Base-by-base conservation (phyloP, 2,888 invertebrate species). In the Boloria euphrosyne region DNA sequence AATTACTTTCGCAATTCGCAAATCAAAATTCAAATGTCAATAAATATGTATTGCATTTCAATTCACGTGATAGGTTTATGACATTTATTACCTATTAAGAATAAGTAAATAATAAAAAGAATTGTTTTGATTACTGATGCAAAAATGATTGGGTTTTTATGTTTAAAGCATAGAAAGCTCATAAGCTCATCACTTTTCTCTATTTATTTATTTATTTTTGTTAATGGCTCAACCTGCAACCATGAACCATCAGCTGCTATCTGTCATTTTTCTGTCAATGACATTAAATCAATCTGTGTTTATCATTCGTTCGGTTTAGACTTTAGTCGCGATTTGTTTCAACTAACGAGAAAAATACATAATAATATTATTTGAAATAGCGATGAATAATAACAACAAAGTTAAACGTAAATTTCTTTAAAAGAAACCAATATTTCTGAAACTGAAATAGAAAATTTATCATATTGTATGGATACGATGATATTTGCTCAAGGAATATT, bases 401-500 rank as follows among this genome's bases (percentile, higher is more conserved):
- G 59, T 31, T 44, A 57, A 70, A 63, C 49, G 61, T 64, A 66
- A 68, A 66, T 58, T 64, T 54, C 58, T 64, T 50, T 66, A 62
- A 54, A 64, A 59, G 51, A 66, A 70, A 61, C 68, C 31, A 53
- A 61, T 54, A 46, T 62, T 68, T 59, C 57, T 62, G 61, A 67
- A 53, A 63, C 50, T 47, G 46, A 64, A 54, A 51, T 50, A 61
- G 18, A 58, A 51, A 63, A 38, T 38, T 38, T 57, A 52, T 60
- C 73, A 66, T 76, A 77, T 75, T 76, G 70, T 72, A 73, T 74
- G 70, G 75, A 76, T 76, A 84, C 76, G 80, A 87, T 87, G 89
- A 81, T 80, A 83, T 73, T 81, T 77, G 74, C 75, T 78, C 80
- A 80, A 80, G 80, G 79, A 81, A 72, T 78, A 83, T 79, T 89